phyloP scores from a whole-genome alignment of 2,113 vertebrate genomes.

The Oncorhynchus kisutch region DNA sequence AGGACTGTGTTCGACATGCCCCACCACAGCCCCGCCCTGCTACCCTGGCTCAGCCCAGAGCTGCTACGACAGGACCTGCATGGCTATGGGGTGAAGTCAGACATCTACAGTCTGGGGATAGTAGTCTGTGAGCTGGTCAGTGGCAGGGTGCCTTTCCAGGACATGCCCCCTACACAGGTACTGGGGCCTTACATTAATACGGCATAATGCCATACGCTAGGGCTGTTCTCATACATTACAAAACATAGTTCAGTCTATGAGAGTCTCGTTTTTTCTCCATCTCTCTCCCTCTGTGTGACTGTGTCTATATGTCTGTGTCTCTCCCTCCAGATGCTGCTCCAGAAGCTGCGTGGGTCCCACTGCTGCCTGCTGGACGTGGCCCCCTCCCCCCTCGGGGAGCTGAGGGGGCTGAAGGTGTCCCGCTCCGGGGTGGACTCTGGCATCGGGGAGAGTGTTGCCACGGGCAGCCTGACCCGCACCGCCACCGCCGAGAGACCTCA shows the following conservation, averaged over 20 bases:
- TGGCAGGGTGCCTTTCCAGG: conserved; percentile 91
- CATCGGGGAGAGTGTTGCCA: conserved; percentile 88
- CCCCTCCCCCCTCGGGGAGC: conserved; percentile 80
- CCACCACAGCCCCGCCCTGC: conserved; percentile 87
- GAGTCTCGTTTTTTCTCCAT: background rate
- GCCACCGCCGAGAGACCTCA: conserved; percentile 83
- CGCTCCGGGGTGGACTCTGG: conserved; percentile 92
- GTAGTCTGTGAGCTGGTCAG: conserved; percentile 95
- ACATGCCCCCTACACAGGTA: conserved; percentile 95
- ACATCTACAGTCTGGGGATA: conserved; percentile 97
- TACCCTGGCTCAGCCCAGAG: conserved; percentile 98
- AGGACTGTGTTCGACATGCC: conserved; percentile 92
- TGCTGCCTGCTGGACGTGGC: conserved; percentile 82
- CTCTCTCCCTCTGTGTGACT: conserved; percentile 9
- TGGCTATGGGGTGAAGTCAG: conserved; percentile 95
- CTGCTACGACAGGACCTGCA: conserved; percentile 96
- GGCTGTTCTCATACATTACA: background rate
- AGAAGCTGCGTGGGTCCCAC: conserved; percentile 90
- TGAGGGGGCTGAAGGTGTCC: conserved; percentile 87
- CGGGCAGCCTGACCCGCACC: conserved; percentile 82
- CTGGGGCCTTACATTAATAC: background rate
- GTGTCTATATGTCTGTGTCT: conserved; percentile 7
- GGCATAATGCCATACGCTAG: background rate
- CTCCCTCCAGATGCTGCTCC: conserved; percentile 86
- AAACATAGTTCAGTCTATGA: background rate